Evolutionary conservation across 2,888 invertebrate species (phyloP).

Genomic region (Erebia aethiops): DNA sequence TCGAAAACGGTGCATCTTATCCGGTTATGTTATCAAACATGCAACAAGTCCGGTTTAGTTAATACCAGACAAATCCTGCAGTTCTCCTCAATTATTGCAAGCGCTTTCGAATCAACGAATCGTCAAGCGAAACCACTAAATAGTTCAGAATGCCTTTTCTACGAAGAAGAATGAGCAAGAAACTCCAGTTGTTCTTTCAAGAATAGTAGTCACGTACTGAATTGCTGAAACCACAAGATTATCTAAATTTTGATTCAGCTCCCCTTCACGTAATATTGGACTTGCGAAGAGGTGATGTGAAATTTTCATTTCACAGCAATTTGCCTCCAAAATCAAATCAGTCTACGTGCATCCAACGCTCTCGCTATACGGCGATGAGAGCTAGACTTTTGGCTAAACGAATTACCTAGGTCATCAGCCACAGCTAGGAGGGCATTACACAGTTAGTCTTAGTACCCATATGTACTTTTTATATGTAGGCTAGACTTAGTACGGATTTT

Average conservation of each 20-base stretch:
- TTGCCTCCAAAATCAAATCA: slow-evolving; percentile 2
- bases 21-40: too few relatives aligned
- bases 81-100: too few relatives aligned
- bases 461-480: not conserved
- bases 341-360: not conserved
- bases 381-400: slow-evolving; percentile 1
- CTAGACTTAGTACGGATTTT: too few relatives aligned
- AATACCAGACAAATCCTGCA: too few relatives aligned
- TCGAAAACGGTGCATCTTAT: too few relatives aligned
- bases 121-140: too few relatives aligned
- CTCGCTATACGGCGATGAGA: not conserved
- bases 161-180: too few relatives aligned
- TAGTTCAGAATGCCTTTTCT: too few relatives aligned
- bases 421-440: not conserved
- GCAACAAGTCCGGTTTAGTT: too few relatives aligned
- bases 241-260: too few relatives aligned
- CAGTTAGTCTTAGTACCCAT: not conserved
- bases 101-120: too few relatives aligned
- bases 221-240: not conserved
- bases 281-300: not conserved
- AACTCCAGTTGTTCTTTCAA: too few relatives aligned
- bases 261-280: not conserved
- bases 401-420: not conserved
- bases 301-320: slow-evolving; percentile 9
- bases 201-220: not conserved